Evolutionary conservation across 2,113 vertebrate genomes (phyloP), one percentile per base, ranked within the genome.

Genomic region (Equus przewalskii): DNA sequence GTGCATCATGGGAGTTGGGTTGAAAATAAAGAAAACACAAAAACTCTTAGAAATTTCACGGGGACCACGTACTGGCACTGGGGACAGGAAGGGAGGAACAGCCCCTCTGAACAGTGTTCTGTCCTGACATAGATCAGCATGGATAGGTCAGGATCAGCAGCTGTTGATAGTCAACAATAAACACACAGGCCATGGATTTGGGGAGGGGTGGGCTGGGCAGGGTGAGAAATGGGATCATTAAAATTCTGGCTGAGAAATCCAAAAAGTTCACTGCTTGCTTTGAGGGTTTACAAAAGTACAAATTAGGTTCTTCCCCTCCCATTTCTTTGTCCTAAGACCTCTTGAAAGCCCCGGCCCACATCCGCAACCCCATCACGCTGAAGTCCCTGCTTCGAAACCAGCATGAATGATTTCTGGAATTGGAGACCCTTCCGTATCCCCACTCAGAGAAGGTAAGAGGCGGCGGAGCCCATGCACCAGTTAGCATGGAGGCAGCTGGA

Each of bases 401-500:
- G 19, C 56, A 46, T 21, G 30, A 33, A 19, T 28, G 65, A 75
- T 28, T 73, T n/a, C n/a, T 80, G 36, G 44, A 7, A 41, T 2
- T 33, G 9, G 0, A 69, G 33, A 65, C 2, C 3, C n/a, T 26
- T 62, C n/a, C 6, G 12, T 64, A 13, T n/a, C 5, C 44, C n/a
- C 6, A 5, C 12, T 33, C 33, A 60, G 46, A 65, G 44, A 46
- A 65, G 21, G 16, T 36, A 11, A 49, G 14, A 46, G 19, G 12
- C 76, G 26, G 11, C 12, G 54, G 30, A 69, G 12, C 1, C 41
- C 30, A 12, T 51, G 26, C 24, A 24, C 44, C 7, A 3, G 7
- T 8, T 1, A n/a, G 24, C 41, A 1, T 1, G 33, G 28, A 3
- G 30, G 26, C 2, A 33, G 30, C 30, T 46, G 46, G 1, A 22